Base-by-base conservation (phyloP, 2,113 vertebrate species). In the Takifugu flavidus region DNA sequence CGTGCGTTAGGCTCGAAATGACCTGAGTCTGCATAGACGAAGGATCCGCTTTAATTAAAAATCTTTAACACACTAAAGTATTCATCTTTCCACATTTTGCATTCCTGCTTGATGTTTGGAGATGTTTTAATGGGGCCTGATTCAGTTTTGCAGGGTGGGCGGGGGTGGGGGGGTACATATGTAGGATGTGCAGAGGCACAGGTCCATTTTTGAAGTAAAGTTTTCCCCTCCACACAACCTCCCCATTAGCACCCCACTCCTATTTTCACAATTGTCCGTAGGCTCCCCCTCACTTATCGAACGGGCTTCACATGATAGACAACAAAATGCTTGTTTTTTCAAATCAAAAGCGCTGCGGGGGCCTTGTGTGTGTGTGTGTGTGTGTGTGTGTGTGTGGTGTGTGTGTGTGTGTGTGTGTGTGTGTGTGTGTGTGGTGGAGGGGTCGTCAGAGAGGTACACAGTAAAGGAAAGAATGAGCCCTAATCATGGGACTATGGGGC, bases 271-370 rank as follows among this genome's bases (percentile, higher is more conserved):
- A 60, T 12, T 49, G 25, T 66, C 26, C 43, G 45, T 1, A 1
- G 2, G 54, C 11, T 57, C 59, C 54, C 50, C 31, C 20, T 54
- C 53, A 20, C 27, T 26, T 31, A 70, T 62, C 1, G 39, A 65
- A 64, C 13, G 5, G 25, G 42, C 55, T 64, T 65, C 53, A 20
- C 65, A 70, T 50, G 34, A 25, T 56, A 58, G 53, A 69, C 59
- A 68, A 70, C 56, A 66, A 64, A 78, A 54, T 25, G 45, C 67
- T 72, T 72, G 61, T 67, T 77, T 78, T 71, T 69, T 71, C 39
- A 53, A 53, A 62, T 74, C 66, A 52, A 53, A 20, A 70, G 77
- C 51, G 65, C 72, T 67, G 79, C 59, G 72, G 82, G 64, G 77
- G 77, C 66, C 20, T 20, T 20, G 20, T 20, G 20, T 20, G 20